A percentile compares a stretch with the other conserved stretches of the same genome.
These are phyloP conservation scores for Thysanoteuthis rhombus DNA, from an alignment of 2,888 invertebrate species.

Conservation along the genomic window DNA sequence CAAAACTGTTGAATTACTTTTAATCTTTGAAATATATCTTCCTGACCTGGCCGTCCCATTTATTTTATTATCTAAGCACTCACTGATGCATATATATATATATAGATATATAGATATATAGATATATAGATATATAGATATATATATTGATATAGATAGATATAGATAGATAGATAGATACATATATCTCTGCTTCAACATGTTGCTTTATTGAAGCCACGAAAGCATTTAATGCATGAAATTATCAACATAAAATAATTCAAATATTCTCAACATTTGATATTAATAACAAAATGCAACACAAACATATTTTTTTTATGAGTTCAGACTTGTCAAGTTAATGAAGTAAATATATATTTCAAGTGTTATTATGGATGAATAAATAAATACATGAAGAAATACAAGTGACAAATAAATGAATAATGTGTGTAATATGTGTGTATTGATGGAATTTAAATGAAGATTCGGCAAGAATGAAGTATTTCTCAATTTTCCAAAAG, in stretches of 20 bases:
- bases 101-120: not conserved
- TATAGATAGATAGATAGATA: not conserved
- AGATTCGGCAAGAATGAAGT: not conserved
- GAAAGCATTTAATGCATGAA: not conserved
- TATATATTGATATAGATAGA: not conserved
- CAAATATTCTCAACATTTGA: not conserved
- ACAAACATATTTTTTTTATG: not conserved
- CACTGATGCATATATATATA: slow-evolving; percentile 1
- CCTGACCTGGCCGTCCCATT: not conserved
- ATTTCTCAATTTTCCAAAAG: too few species aligned
- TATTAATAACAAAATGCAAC: not conserved
- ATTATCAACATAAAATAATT: not conserved
- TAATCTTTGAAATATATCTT: not conserved
- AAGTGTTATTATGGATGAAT: not conserved
- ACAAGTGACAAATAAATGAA: not conserved
- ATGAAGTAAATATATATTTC: not conserved
- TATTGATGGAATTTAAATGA: not conserved
- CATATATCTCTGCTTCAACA: not conserved
- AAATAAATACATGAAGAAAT: not conserved
- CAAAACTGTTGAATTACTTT: not conserved
- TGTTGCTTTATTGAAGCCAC: not conserved
- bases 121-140: not conserved
- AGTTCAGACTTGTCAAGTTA: not conserved
- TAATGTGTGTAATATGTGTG: too few species aligned
- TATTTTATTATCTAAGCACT: not conserved